Percentiles rank a stretch among this genome's conserved stretches.
phyloP scores from a whole-genome alignment of 2,888 invertebrate genomes.

The Gastrophysa polygoni region DNA sequence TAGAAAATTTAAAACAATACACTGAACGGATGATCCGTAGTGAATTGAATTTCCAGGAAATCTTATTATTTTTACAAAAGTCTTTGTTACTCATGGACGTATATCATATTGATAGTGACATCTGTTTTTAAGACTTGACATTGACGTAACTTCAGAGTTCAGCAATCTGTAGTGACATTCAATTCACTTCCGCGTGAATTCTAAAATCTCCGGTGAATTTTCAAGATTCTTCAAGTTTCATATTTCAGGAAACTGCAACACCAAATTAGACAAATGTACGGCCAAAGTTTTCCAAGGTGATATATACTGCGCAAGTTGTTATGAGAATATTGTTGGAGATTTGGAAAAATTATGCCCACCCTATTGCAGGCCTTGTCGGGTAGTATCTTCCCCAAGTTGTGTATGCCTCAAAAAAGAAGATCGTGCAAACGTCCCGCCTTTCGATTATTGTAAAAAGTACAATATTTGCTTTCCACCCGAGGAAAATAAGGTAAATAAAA shows the following conservation, averaged over 20 bases:
- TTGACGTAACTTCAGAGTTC: no score
- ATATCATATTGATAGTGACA: no score
- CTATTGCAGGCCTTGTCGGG: slow-evolving; percentile 33
- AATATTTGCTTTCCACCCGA: slow-evolving; percentile 27
- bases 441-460: slow-evolving; percentile 25
- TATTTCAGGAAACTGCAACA: slow-evolving; percentile 42
- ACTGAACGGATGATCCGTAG: no score
- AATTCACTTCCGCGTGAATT: background rate
- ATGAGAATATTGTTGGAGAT: slow-evolving; percentile 33
- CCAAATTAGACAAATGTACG: slow-evolving; percentile 38
- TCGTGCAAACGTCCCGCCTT: slow-evolving; percentile 7
- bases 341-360: slow-evolving; percentile 29
- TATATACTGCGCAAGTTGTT: slow-evolving; percentile 41
- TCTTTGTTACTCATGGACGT: no score
- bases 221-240: slow-evolving; percentile 2
- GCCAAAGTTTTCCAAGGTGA: slow-evolving; percentile 47
- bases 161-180: slow-evolving; percentile 7
- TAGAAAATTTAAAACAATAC: background rate
- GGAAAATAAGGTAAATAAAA: slow-evolving; percentile 13
- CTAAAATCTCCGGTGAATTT: background rate
- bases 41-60: no score
- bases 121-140: no score
- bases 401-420: slow-evolving; percentile 24
- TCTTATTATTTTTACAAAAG: no score
- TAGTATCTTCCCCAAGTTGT: slow-evolving; percentile 40